These are phyloP conservation scores for Acanthosepion esculentum DNA, from an alignment of 2,888 invertebrate genomes.

Conservation along the genomic window DNA sequence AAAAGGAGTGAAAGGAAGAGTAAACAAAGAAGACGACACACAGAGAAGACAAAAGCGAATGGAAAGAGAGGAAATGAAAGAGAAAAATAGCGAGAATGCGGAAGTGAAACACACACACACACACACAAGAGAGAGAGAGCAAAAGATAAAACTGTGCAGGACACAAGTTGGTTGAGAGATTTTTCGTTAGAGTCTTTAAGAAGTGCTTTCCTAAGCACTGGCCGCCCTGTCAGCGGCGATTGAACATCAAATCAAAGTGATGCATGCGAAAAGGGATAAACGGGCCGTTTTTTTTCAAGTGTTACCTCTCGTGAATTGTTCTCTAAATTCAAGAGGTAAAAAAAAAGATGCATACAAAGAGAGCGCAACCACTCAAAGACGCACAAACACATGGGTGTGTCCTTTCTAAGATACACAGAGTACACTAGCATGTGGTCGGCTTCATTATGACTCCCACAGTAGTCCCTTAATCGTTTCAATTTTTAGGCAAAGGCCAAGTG, in stretches of 20 bases:
- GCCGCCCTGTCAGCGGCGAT: background rate
- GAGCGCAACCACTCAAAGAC: background rate
- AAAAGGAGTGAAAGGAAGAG: background rate
- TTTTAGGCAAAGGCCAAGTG: background rate
- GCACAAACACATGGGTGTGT: background rate
- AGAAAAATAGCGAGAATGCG: background rate
- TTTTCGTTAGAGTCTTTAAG: too few species aligned
- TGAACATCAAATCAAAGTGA: background rate
- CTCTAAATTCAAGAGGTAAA: background rate
- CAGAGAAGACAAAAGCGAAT: background rate
- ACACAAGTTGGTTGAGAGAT: too few species aligned
- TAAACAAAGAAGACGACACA: background rate
- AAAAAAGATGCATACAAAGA: background rate
- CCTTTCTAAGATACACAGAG: background rate
- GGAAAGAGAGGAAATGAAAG: too few species aligned
- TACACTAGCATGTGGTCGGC: background rate
- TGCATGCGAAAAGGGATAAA: background rate
- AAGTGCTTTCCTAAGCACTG: too few species aligned
- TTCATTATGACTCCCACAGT: background rate
- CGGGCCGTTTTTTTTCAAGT: too few species aligned
- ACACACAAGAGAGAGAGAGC: background rate
- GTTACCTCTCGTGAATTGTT: background rate
- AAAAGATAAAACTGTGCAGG: too few species aligned
- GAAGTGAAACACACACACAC: background rate
- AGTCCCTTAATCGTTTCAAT: too few species aligned